Conservation (phyloP, 2,797 vertebrate genomes). For the Hyperoplus lanceolatus region DNA sequence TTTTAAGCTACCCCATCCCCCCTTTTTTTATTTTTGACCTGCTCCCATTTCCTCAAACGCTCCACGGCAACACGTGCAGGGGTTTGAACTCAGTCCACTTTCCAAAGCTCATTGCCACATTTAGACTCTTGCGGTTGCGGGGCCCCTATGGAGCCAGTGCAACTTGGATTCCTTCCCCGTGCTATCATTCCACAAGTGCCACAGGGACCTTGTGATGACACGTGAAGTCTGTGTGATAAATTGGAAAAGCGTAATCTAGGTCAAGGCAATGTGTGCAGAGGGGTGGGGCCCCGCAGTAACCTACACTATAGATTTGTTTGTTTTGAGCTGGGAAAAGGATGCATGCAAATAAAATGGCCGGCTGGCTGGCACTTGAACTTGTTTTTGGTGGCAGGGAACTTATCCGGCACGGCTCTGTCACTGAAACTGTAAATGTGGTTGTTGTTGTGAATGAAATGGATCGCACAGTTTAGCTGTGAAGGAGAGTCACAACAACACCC, state of each 20-base stretch:
- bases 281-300: neutral
- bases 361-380: neutral
- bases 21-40: slow-evolving; percentile 59
- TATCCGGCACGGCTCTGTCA: neutral
- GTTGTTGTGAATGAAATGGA: slow-evolving; percentile 11
- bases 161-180: slow-evolving; percentile 64
- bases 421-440: no score
- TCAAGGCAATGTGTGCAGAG: slow-evolving; percentile 40
- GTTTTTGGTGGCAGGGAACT: neutral
- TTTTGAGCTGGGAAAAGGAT: slow-evolving; percentile 1
- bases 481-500: slow-evolving; percentile 2
- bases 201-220: slow-evolving; percentile 67
- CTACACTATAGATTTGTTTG: neutral
- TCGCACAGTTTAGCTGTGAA: slow-evolving; percentile 14
- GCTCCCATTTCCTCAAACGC: slow-evolving; percentile 77
- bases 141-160: slow-evolving; percentile 54
- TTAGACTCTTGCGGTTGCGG: slow-evolving; percentile 53
- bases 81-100: slow-evolving; percentile 69
- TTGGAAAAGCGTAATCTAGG: slow-evolving; percentile 59
- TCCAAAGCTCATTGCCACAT: slow-evolving; percentile 69
- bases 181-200: slow-evolving; percentile 79
- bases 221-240: slow-evolving; percentile 55
- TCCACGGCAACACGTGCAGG: slow-evolving; percentile 73
- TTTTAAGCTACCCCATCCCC: slow-evolving; percentile 39
- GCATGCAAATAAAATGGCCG: neutral